Evolutionary conservation across 2,113 vertebrate genomes (phyloP), one percentile per base, ranked within the genome.

Genomic region (Catharus minimus): DNA sequence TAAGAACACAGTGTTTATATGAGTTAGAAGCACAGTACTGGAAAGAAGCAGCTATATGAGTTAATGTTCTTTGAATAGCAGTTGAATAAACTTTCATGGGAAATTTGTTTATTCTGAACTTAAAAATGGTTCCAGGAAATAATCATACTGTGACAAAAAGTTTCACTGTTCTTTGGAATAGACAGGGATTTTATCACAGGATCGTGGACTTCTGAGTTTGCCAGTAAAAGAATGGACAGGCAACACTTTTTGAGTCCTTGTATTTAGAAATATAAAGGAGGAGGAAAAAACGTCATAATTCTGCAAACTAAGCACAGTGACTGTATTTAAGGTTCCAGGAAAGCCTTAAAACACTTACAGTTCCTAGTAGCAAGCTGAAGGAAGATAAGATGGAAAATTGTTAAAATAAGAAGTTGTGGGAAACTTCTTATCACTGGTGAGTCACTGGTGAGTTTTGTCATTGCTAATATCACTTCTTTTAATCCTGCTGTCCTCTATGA

Each of bases 91-190:
- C 83, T 85, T 94, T n/a, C 71, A 84, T 73, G 71, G 80, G 60
- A 92, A 92, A 79, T 85, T 49, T 93, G 66, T 94, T 96, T 93
- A 90, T 90, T 94, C 58, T 95, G 71, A 95, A 78, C 77, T 85
- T 88, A 53, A 90, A 95, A 88, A 50, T 69, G 58, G 19, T 92
- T 95, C 86, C 83, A 90, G 90, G 93, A 96, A 95, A 85, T 75
- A 88, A 49, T 82, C 19, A 1, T 72, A 28, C 55, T 82, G 64
- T 64, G 68, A 88, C 93, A 82, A 47, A 88, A 95, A 82, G 22
- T 94, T 82, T 91, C 60, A 49, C 49, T 76, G 9, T 62, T 94
- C 81, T 84, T 76, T 76, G 36, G 43, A 49, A 69, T 13, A 66
- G 43, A 41, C 22, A 47, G 39, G 46, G 43, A 55, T 90, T 94